phyloP scores from a whole-genome alignment of 1,140 invertebrate genomes.

The Pararge aegeria region DNA sequence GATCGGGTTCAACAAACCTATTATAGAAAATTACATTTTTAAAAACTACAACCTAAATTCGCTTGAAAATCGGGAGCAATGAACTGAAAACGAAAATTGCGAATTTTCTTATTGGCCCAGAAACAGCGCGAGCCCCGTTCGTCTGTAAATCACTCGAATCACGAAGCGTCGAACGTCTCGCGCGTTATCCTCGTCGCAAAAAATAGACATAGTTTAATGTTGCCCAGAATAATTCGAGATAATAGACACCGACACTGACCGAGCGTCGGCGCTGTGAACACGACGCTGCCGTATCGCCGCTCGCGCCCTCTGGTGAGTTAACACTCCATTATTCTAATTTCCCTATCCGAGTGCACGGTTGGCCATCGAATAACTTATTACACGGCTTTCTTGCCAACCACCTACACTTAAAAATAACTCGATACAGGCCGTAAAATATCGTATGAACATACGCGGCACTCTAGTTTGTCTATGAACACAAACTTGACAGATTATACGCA shows the following conservation, averaged over 20 bases:
- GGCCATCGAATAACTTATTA: conserved; percentile 45
- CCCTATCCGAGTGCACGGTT: conserved; percentile 18
- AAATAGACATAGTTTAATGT: conserved; percentile 68
- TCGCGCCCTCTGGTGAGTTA: conserved; percentile 65
- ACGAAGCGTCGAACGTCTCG: conserved; percentile 49
- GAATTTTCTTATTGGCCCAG: conserved; percentile 59
- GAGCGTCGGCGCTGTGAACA: conserved; percentile 40
- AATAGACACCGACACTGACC: conserved; percentile 53
- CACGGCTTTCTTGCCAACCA: conserved; percentile 45
- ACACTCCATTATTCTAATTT: not conserved
- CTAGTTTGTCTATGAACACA: conserved; percentile 16
- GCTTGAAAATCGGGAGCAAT: conserved; percentile 44
- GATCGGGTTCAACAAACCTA: conserved; percentile 2
- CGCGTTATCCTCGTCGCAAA: conserved; percentile 50
- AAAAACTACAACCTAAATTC: conserved; percentile 22
- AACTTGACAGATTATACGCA: no score
- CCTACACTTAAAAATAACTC: conserved; percentile 41
- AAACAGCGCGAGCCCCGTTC: conserved; percentile 54
- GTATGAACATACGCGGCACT: conserved; percentile 8
- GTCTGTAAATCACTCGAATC: conserved; percentile 65
- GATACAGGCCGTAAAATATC: conserved; percentile 23
- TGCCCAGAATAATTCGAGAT: conserved; percentile 59
- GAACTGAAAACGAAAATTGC: conserved; percentile 50
- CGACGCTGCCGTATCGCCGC: conserved; percentile 32
- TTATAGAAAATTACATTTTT: not conserved